Percentiles rank a stretch among this genome's conserved stretches.
Conservation (phyloP, 2,113 vertebrate species). For the pig (Sus scrofa) region DNA sequence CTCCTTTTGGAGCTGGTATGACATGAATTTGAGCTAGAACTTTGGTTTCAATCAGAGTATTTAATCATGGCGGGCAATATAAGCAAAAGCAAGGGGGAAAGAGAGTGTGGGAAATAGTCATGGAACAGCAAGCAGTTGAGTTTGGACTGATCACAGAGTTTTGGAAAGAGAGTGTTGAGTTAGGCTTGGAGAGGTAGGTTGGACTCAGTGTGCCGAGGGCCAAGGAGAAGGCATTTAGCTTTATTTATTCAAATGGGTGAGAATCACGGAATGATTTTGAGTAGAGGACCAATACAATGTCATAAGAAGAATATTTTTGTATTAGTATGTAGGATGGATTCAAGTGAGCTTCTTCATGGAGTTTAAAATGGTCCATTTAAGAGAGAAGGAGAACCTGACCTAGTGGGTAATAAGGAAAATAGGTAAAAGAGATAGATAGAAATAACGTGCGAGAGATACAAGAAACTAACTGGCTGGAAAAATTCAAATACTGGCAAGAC, state of each 20-base stretch:
- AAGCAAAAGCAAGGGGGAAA: background rate
- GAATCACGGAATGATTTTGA: background rate
- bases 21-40: background rate
- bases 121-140: background rate
- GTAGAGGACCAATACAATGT: background rate
- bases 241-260: conserved; percentile 26
- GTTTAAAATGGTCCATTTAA: background rate
- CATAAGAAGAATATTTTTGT: background rate
- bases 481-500: too few species aligned
- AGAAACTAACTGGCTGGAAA: too few species aligned
- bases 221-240: background rate
- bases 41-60: background rate
- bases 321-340: background rate
- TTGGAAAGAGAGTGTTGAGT: background rate
- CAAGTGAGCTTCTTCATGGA: background rate
- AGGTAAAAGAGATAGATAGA: too few species aligned
- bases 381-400: too few species aligned
- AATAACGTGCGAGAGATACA: too few species aligned
- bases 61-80: background rate
- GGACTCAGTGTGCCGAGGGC: background rate
- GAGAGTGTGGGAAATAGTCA: background rate
- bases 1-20: background rate
- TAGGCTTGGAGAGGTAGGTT: background rate
- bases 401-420: too few species aligned
- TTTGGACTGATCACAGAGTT: background rate